phyloP scores from a whole-genome alignment of 2,113 vertebrate species.

The Vimba vimba region DNA sequence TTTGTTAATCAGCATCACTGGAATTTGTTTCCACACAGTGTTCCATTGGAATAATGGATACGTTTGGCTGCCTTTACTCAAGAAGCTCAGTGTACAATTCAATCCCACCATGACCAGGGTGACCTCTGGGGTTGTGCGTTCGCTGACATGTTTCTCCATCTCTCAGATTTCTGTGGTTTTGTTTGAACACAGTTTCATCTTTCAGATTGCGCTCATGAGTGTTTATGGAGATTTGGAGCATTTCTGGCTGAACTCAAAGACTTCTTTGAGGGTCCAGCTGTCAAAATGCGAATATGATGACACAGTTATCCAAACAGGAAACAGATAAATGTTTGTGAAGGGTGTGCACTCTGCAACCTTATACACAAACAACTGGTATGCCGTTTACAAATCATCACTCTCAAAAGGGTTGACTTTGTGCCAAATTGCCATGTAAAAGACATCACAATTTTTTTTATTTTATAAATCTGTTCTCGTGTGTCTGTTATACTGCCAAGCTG shows the following conservation, averaged over 20 bases:
- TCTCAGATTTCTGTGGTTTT: conserved; percentile 41
- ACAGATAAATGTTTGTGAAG: conserved; percentile 14
- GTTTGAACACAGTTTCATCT: background rate
- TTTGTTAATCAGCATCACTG: conserved; percentile 20
- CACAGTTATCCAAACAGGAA: conserved; percentile 40
- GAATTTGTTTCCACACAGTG: background rate
- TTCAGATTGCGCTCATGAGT: background rate
- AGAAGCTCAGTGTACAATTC: conserved; percentile 23
- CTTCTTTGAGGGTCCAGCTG: conserved; percentile 44
- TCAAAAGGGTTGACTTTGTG: conserved; percentile 47
- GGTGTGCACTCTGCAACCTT: conserved; percentile 1
- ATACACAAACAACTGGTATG: conserved; percentile 3
- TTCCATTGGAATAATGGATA: background rate
- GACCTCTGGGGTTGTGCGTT: conserved; percentile 25
- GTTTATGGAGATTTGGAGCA: conserved; percentile 45
- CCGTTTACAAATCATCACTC: background rate
- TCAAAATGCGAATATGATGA: conserved; percentile 45
- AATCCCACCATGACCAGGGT: background rate
- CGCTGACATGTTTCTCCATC: background rate
- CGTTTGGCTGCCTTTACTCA: background rate
- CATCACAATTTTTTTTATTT: background rate
- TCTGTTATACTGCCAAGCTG: background rate
- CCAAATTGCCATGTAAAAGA: background rate
- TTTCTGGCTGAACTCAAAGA: conserved; percentile 47
- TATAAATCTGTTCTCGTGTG: background rate